A percentile compares a stretch with the other conserved stretches of the same genome.
These are phyloP conservation scores for Castor canadensis DNA, from an alignment of 2,113 vertebrate species.

Conservation along the genomic window DNA sequence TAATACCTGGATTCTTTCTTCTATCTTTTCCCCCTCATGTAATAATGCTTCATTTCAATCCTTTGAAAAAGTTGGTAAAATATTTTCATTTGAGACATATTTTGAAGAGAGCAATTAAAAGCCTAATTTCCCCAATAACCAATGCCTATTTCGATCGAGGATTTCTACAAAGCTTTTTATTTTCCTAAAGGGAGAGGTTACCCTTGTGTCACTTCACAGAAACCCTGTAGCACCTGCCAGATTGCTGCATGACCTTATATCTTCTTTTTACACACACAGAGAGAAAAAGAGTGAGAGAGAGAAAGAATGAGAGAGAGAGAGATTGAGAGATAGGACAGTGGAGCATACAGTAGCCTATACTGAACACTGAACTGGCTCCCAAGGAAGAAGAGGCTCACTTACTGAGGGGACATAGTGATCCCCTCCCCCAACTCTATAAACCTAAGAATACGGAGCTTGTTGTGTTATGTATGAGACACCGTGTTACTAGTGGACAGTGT, in stretches of 20 bases:
- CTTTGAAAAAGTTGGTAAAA: neutral
- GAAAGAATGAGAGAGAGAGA: too few relatives aligned
- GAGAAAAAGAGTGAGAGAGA: too few relatives aligned
- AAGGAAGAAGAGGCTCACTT: neutral
- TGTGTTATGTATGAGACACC: neutral
- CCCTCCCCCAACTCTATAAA: neutral
- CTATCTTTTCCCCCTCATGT: neutral
- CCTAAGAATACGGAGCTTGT: neutral
- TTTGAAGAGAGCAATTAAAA: slow-evolving; percentile 15
- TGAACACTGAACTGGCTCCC: too few relatives aligned
- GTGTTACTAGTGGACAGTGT: neutral
- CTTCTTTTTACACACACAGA: neutral
- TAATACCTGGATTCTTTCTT: neutral
- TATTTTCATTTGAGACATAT: neutral
- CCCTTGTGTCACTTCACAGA: neutral
- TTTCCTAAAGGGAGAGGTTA: neutral
- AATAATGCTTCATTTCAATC: neutral
- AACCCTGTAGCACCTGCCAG: neutral
- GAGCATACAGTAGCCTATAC: too few relatives aligned
- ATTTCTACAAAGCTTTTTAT: neutral
- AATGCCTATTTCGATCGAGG: neutral
- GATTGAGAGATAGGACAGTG: too few relatives aligned
- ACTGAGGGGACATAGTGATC: neutral
- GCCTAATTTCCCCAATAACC: neutral
- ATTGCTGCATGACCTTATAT: neutral